Evolutionary conservation across 1,140 invertebrate genomes (phyloP), one percentile per base, ranked within the genome.

Genomic region (Ctenoplectra terminalis): DNA sequence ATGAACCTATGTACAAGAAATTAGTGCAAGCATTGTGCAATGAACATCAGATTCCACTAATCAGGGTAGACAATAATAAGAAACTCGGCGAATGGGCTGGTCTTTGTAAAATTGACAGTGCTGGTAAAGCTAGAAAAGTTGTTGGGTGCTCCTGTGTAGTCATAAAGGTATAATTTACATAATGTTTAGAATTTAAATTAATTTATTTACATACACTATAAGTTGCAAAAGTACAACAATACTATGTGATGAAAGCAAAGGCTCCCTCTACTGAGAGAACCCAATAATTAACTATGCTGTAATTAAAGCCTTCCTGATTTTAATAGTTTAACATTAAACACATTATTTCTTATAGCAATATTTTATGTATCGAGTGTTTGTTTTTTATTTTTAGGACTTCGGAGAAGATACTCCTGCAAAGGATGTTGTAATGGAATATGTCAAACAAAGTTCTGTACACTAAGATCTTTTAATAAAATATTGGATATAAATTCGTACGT

Each of bases 61-160:
- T 99, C 77, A 98, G 98, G 94, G 98, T 99, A 74, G 98, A 99
- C 92, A 98, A 99, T 94, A 99, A 99, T 95, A 99, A 99, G 93
- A 99, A 99, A 92, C 95, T 99, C 31, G 99, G 99, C 46, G 99
- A 99, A 96, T 99, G 99, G 99, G 97, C 98, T 82, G 99, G 99
- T 85, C 95, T 99, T 50, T 99, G 99, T 95, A 99, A 99, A 95
- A 99, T 99, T 91, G 99, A 99, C 94, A 99, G 98, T 90, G 98
- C 99, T 88, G 99, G 99, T 83, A 99, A 99, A 94, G 98, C 99
- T 60, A 96, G 99, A 82, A 99, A 99, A 95, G 98, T 99, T 86
- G 99, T 99, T 89, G 98, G 98, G 56, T 99, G 99, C 94, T 99
- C 98, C 1, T 99, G 99, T 94, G 98, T 99, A 74, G 99, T 99